Evolutionary conservation across 2,888 invertebrate species (phyloP).

Genomic region (Cepaea hortensis): DNA sequence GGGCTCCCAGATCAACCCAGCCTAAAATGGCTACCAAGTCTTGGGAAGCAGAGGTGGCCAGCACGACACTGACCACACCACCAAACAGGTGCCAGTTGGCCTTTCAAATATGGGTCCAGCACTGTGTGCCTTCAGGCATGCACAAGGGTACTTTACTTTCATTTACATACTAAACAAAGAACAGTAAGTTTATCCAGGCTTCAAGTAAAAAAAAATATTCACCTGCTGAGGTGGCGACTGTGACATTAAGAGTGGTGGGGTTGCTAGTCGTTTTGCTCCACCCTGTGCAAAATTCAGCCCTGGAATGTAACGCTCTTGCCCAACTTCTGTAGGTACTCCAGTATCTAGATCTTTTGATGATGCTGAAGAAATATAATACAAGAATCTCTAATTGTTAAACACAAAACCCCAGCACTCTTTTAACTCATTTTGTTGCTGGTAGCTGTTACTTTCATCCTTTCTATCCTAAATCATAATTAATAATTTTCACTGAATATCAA

Average conservation of each 20-base stretch:
- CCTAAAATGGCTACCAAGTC: no score
- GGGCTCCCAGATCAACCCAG: no score
- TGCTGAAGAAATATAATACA: not conserved
- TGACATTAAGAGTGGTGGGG: not conserved
- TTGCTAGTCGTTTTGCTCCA: slow-evolving; percentile 6
- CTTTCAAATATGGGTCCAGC: no score
- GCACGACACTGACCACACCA: no score
- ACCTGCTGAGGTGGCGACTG: slow-evolving; percentile 18
- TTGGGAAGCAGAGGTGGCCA: no score
- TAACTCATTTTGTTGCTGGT: no score
- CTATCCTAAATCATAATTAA: no score
- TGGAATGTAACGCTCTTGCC: slow-evolving; percentile 27
- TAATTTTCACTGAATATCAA: no score
- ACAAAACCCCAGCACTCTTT: not conserved
- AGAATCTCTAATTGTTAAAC: not conserved
- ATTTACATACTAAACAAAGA: not conserved
- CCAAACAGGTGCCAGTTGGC: no score
- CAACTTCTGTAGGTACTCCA: slow-evolving; percentile 1
- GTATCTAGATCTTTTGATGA: slow-evolving; percentile 20
- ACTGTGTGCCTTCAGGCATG: no score
- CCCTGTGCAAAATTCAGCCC: slow-evolving; percentile 11
- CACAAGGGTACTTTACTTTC: no score
- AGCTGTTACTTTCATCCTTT: no score
- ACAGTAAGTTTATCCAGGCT: not conserved
- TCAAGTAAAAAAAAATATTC: not conserved